Conservation (phyloP, 2,888 invertebrate genomes). For the Lasiommata megera region DNA sequence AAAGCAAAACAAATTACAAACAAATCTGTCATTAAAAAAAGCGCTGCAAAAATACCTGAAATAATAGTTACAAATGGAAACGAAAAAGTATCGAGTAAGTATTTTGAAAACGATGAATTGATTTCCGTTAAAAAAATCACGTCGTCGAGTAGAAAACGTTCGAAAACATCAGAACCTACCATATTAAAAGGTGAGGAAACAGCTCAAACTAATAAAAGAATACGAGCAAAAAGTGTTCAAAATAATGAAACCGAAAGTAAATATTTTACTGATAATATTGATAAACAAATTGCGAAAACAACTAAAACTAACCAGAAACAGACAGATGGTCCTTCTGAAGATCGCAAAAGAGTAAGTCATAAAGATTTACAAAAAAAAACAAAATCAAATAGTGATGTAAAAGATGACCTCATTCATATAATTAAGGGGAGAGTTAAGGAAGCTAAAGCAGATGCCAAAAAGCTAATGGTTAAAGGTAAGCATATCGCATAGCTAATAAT, state of each 20-base stretch:
- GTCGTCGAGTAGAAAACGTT: conserved; percentile 37
- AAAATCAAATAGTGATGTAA: conserved; percentile 62
- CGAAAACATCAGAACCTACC: conserved; percentile 32
- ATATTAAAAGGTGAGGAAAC: conserved; percentile 14
- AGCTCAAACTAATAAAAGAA: conserved; percentile 33
- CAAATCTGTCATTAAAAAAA: conserved; percentile 7
- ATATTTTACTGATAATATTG: conserved; percentile 50
- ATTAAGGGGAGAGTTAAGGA: conserved; percentile 74
- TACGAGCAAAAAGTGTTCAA: conserved; percentile 60
- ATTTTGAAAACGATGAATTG: conserved; percentile 44
- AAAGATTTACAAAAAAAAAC: conserved; percentile 55
- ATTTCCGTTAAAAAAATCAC: conserved; percentile 23
- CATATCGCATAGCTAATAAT: neutral
- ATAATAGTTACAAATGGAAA: conserved; percentile 49
- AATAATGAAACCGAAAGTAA: conserved; percentile 46
- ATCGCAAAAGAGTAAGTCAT: conserved; percentile 62
- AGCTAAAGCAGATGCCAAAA: conserved; percentile 61
- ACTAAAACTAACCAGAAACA: conserved; percentile 38
- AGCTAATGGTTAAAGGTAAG: conserved; percentile 58
- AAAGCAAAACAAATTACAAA: conserved; percentile 11
- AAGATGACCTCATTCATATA: conserved; percentile 73
- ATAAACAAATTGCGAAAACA: conserved; percentile 31
- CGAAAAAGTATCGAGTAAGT: conserved; percentile 50
- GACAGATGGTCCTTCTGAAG: conserved; percentile 42
- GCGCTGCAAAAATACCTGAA: conserved; percentile 41